phyloP scores from a whole-genome alignment of 1,140 invertebrate species.

The Batillaria attramentaria region DNA sequence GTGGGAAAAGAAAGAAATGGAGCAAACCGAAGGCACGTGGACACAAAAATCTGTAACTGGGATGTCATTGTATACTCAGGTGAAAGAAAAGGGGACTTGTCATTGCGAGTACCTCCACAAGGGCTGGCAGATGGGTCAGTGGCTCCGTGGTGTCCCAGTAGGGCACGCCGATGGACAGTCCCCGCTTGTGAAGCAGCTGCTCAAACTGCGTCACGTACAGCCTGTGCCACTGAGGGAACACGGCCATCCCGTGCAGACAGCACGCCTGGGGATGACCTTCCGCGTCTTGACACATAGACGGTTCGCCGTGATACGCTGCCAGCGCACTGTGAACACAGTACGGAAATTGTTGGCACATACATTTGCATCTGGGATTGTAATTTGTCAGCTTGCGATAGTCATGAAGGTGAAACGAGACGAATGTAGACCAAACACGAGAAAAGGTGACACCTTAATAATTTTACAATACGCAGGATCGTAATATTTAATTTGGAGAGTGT shows the following conservation, averaged over 20 bases:
- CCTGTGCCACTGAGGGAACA: conserved; percentile 49
- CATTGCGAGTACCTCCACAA: conserved; percentile 26
- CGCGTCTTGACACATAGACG: conserved; percentile 35
- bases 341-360: background rate
- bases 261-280: conserved; percentile 33
- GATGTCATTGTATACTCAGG: background rate
- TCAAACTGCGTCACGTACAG: conserved; percentile 47
- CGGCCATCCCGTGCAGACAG: conserved; percentile 46
- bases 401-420: background rate
- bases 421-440: background rate
- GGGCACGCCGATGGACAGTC: conserved; percentile 37
- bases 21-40: too few species aligned
- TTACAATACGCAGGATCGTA: too few species aligned
- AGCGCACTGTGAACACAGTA: conserved; percentile 15
- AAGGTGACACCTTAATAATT: background rate
- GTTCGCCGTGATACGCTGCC: conserved; percentile 45
- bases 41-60: background rate
- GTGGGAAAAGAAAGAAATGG: too few species aligned
- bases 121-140: conserved; percentile 31
- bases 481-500: too few species aligned
- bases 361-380: background rate
- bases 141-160: conserved; percentile 51
- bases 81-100: background rate
- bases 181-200: conserved; percentile 14
- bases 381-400: background rate